Percentiles rank a stretch among this genome's conserved stretches.
phyloP scores from a whole-genome alignment of 2,113 vertebrate genomes.

The Mastomys coucha region DNA sequence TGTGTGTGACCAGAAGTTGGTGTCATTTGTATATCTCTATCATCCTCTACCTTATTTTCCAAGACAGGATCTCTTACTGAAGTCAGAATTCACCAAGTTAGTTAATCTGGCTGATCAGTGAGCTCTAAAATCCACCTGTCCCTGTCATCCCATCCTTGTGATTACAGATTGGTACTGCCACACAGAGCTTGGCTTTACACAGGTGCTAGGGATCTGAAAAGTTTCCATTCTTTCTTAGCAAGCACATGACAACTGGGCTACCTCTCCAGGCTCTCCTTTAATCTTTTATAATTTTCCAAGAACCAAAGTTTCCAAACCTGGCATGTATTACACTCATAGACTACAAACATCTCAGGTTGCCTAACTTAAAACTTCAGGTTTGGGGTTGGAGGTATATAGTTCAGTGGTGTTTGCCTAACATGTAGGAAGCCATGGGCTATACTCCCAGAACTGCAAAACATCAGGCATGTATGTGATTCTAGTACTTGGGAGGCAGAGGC shows the following conservation, averaged over 20 bases:
- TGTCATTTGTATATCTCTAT: not conserved
- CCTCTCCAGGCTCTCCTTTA: not conserved
- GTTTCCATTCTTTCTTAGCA: no score
- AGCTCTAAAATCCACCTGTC: not conserved
- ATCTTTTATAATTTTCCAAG: not conserved
- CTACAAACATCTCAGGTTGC: not conserved
- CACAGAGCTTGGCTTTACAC: not conserved
- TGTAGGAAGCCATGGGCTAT: not conserved
- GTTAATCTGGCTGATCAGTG: not conserved
- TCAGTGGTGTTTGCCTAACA: not conserved
- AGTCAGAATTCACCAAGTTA: not conserved
- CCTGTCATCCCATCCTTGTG: not conserved
- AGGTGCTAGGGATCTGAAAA: not conserved
- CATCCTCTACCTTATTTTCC: not conserved
- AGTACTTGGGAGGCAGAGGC: not conserved
- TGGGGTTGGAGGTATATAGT: not conserved
- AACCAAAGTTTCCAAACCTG: not conserved
- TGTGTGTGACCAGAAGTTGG: not conserved
- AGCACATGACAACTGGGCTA: no score
- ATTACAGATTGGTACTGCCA: not conserved
- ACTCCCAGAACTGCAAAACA: not conserved
- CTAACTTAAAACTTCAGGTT: not conserved
- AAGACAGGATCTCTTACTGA: not conserved
- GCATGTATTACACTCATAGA: not conserved
- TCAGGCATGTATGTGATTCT: not conserved